Conservation (phyloP, 2,113 vertebrate genomes). For the Microcebus murinus region DNA sequence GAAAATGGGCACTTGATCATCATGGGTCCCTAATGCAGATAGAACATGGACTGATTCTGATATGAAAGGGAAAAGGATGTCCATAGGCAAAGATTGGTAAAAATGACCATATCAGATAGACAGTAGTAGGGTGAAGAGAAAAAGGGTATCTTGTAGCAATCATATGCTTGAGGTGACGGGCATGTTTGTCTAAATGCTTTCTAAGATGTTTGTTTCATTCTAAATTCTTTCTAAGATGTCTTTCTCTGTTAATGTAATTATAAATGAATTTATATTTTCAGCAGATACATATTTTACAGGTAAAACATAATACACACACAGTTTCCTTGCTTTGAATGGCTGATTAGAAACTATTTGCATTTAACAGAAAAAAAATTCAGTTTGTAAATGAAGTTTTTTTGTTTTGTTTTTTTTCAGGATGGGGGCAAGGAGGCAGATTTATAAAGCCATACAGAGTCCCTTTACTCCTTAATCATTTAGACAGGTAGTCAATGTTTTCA, state of each 20-base stretch:
- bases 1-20: background rate
- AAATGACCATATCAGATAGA: background rate
- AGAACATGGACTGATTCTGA: background rate
- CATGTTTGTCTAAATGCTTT: background rate
- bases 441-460: constrained; percentile 12
- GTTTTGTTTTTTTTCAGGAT: background rate
- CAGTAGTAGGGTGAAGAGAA: background rate
- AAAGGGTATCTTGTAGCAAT: background rate
- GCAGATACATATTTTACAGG: background rate
- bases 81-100: background rate
- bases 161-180: background rate
- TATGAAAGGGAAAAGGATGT: background rate
- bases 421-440: background rate
- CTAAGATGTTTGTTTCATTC: background rate
- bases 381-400: background rate
- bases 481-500: constrained; percentile 56
- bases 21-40: background rate
- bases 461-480: constrained; percentile 54
- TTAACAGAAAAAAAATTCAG: background rate
- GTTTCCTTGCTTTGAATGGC: background rate
- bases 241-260: background rate
- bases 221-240: background rate
- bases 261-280: constrained; percentile 47
- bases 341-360: constrained; percentile 41
- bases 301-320: background rate